Percentiles rank a stretch among this genome's conserved stretches.
phyloP scores from a whole-genome alignment of 2,888 invertebrate species.

The Drosophila algonquin region DNA sequence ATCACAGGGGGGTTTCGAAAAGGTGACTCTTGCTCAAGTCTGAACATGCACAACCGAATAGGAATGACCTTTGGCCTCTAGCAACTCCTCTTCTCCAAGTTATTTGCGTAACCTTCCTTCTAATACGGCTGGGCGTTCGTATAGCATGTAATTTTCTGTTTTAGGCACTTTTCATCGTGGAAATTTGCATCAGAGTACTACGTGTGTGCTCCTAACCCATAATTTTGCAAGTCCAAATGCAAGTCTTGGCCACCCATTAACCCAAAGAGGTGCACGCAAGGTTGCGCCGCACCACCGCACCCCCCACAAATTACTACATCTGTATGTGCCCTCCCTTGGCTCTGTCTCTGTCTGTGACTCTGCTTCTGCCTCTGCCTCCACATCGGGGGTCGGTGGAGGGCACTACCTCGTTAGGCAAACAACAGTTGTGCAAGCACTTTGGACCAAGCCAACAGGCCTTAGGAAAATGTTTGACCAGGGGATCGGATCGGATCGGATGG shows the following conservation, averaged over 20 bases:
- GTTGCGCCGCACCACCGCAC: background rate
- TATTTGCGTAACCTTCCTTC: background rate
- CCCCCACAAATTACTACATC: constrained; percentile 1
- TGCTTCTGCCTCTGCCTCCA: background rate
- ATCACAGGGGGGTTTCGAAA: too few species aligned
- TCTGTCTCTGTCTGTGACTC: background rate
- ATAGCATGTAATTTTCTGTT: background rate
- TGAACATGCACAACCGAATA: too few species aligned
- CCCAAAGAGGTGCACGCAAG: constrained; percentile 29
- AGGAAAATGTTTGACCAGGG: constrained; percentile 11
- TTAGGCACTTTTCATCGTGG: background rate
- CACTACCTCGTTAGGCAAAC: constrained; percentile 23
- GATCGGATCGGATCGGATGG: background rate
- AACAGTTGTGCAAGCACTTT: constrained; percentile 31
- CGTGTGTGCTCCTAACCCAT: constrained; percentile 7
- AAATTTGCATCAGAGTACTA: background rate
- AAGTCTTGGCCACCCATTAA: constrained; percentile 8
- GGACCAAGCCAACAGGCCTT: background rate
- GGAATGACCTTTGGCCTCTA: background rate
- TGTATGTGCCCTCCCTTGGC: background rate
- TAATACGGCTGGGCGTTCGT: too few species aligned
- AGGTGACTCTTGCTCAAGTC: too few species aligned
- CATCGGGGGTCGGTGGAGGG: constrained; percentile 17
- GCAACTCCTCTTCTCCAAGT: background rate
- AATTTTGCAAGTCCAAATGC: background rate